phyloP scores from a whole-genome alignment of 2,113 vertebrate genomes.

The Hippocampus mohnikei region DNA sequence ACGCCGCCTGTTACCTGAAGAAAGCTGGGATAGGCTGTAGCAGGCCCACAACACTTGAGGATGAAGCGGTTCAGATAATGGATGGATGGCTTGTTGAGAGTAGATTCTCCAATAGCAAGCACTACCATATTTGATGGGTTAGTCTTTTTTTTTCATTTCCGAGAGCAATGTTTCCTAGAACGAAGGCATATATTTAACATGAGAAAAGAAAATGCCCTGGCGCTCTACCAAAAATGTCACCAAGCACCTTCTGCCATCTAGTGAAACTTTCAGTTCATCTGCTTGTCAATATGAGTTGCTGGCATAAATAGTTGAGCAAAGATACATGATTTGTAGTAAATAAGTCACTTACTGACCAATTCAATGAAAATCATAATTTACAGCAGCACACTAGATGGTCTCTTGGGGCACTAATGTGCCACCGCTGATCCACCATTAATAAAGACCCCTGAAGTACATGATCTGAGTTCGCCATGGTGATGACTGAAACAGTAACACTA shows the following conservation, averaged over 20 bases:
- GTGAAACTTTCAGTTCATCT: background rate
- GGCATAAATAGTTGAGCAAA: too few relatives aligned
- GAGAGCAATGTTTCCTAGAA: slow-evolving; percentile 7
- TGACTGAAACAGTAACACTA: background rate
- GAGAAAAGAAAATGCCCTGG: background rate
- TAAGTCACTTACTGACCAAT: background rate
- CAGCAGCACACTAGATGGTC: too few relatives aligned
- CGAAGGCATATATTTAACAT: background rate
- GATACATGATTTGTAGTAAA: too few relatives aligned
- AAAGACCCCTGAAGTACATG: background rate
- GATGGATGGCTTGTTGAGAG: slow-evolving; percentile 22
- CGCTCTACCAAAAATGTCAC: background rate
- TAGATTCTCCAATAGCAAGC: background rate
- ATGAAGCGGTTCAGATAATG: too few relatives aligned
- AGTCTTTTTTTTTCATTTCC: slow-evolving; percentile 1
- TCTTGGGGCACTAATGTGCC: too few relatives aligned
- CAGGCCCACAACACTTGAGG: too few relatives aligned
- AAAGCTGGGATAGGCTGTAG: too few relatives aligned
- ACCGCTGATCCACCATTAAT: background rate
- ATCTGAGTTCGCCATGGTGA: background rate
- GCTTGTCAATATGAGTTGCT: background rate
- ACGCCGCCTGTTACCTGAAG: too few relatives aligned
- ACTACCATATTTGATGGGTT: slow-evolving; percentile 15
- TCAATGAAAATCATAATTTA: too few relatives aligned
- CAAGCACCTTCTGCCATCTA: background rate